These are phyloP conservation scores for Pegoplata infirma DNA, from an alignment of 2,888 invertebrate species.

Conservation along the genomic window DNA sequence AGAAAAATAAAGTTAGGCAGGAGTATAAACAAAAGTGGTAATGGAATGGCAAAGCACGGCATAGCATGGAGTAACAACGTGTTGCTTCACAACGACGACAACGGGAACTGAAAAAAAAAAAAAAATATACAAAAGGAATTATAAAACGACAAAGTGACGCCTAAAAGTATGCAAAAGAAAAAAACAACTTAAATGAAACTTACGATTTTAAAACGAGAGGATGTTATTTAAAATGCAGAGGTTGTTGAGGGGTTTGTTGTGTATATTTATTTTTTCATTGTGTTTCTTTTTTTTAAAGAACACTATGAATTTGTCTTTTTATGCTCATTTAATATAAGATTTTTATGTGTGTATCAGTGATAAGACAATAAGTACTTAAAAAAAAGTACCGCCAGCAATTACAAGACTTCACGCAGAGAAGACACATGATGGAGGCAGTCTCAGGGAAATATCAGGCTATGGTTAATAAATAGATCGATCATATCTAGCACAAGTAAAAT, in stretches of 20 bases:
- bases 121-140: not conserved
- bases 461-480: too few species aligned
- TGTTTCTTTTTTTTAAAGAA: not conserved
- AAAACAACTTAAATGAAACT: conserved; percentile 25
- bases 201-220: conserved; percentile 37
- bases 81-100: conserved; percentile 58
- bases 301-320: not conserved
- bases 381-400: not conserved
- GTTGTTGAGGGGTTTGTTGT: conserved; percentile 32
- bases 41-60: conserved; percentile 22
- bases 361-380: not conserved
- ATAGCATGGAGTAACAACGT: conserved; percentile 54
- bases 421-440: too few species aligned
- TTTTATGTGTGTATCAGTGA: not conserved
- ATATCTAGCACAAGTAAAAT: too few species aligned
- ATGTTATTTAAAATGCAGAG: conserved; percentile 28
- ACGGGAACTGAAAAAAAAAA: not conserved
- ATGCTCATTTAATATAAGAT: not conserved
- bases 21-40: not conserved
- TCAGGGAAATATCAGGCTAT: too few species aligned
- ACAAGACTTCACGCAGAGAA: too few species aligned
- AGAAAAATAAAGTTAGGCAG: not conserved
- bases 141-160: conserved; percentile 56
- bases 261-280: not conserved
- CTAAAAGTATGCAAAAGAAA: conserved; percentile 57